These are phyloP conservation scores for Drosophila rubida DNA, from an alignment of 2,888 invertebrate genomes.

Conservation along the genomic window DNA sequence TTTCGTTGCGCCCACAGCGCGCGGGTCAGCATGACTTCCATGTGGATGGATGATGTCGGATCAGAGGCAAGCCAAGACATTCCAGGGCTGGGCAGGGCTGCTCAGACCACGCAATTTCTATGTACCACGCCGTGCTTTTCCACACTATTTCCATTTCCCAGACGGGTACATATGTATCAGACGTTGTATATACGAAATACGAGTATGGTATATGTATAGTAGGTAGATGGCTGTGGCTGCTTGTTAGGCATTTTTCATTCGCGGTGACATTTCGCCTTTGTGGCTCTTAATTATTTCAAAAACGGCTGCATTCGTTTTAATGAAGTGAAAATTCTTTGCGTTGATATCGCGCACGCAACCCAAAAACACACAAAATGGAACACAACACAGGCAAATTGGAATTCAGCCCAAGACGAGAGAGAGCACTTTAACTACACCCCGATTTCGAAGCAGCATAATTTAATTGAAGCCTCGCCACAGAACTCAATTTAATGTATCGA, in stretches of 20 bases:
- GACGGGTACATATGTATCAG: slow-evolving; percentile 14
- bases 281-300: slow-evolving; percentile 82
- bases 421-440: neutral
- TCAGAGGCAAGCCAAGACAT: slow-evolving; percentile 5
- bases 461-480: slow-evolving; percentile 41
- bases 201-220: slow-evolving; percentile 29
- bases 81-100: slow-evolving; percentile 1
- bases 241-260: slow-evolving; percentile 78
- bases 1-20: slow-evolving; percentile 53
- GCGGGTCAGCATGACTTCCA: slow-evolving; percentile 71
- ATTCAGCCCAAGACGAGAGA: slow-evolving; percentile 14
- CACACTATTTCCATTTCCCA: slow-evolving; percentile 30
- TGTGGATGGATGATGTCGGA: slow-evolving; percentile 27
- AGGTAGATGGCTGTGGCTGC: slow-evolving; percentile 53
- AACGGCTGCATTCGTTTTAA: slow-evolving; percentile 82
- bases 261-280: slow-evolving; percentile 77
- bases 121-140: slow-evolving; percentile 41
- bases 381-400: slow-evolving; percentile 35
- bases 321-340: slow-evolving; percentile 83
- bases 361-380: slow-evolving; percentile 30
- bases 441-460: slow-evolving; percentile 16
- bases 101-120: slow-evolving; percentile 57
- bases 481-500: slow-evolving; percentile 29
- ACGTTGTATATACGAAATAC: neutral
- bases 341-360: slow-evolving; percentile 82